Evolutionary conservation across 1,140 invertebrate genomes (phyloP).

Genomic region (Anoplolepis gracilipes): DNA sequence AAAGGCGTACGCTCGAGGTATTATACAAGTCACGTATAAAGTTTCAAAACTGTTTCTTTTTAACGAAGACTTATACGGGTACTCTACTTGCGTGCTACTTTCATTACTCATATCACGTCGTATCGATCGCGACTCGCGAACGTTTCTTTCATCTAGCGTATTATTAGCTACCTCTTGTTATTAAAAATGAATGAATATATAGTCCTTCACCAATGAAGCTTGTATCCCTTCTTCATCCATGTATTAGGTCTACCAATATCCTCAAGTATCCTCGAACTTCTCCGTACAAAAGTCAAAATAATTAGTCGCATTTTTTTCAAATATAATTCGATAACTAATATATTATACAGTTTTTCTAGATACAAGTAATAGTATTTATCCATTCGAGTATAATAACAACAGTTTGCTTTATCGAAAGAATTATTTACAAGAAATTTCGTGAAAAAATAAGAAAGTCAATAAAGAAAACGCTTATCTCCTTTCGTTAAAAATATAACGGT

Average conservation of each 20-base stretch:
- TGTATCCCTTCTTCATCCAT: not conserved
- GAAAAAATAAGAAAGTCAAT: not conserved
- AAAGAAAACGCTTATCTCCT: not conserved
- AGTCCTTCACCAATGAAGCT: conserved; percentile 10
- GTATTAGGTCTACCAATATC: not conserved
- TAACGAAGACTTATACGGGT: conserved; percentile 31
- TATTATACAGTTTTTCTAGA: not conserved
- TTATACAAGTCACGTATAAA: conserved; percentile 41
- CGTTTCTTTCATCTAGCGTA: conserved; percentile 26
- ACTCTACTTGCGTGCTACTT: not conserved
- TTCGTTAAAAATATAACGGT: not conserved
- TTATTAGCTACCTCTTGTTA: conserved; percentile 29
- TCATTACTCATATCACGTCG: conserved; percentile 51
- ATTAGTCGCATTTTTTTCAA: not conserved
- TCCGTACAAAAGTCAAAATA: not conserved
- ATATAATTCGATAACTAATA: not conserved
- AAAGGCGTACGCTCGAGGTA: not conserved
- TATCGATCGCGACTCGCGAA: conserved; percentile 16
- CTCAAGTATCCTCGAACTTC: not conserved
- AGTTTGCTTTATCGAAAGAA: not conserved
- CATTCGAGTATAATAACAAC: not conserved
- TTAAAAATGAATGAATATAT: conserved; percentile 46
- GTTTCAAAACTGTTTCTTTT: conserved; percentile 33
- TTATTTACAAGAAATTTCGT: not conserved
- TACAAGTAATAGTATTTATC: not conserved